Base-by-base conservation (phyloP, 2,113 vertebrate species). In the Meriones unguiculatus region DNA sequence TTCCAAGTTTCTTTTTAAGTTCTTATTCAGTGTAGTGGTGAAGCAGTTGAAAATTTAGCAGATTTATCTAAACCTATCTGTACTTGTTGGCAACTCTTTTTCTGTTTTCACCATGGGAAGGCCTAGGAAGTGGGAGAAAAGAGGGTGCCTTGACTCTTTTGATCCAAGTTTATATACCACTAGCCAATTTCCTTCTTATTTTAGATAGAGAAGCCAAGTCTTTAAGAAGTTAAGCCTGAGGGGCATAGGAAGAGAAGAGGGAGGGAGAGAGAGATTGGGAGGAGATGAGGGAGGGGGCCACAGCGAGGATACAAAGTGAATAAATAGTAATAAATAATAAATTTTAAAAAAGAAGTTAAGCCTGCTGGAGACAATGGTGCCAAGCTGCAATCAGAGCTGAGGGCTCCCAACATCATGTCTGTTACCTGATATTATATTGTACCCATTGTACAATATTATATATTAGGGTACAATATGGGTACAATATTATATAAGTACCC, bases 21-120 rank as follows among this genome's bases (percentile, higher is more conserved):
- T 10, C 30, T 64, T 73, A 65, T 69, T 91, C 94, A 93, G 77
- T 76, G 41, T 28, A 94, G 80, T 84, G 78, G 38, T 17, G 88
- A 91, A 89, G 52, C 62, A 46, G 76, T 32, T 91, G 57, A 94
- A 67, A 91, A 4, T 18, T 41, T 38, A 80, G 14, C n/a, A 41
- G 11, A 73, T 57, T 73, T 69, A 28, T 35, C 35, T 85, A 69
- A 86, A 57, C 73, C 76, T 84, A 9, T 67, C 32, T 92, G 28
- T 2, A 4, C 24, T 35, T 24, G 76, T 12, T 78, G 62, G n/a
- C 14, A 35, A 5, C 28, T 2, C 22, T 1, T 80, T 2, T 5
- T 35, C 59, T 32, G 4, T 15, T 5, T 1, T 0, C 8, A 41
- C 67, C 14, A 7, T 38, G 38, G 13, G 67, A 54, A 86, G 17